Percentiles rank a stretch among this genome's conserved stretches.
These are phyloP conservation scores for Lepidothrix coronata DNA, from an alignment of 2,113 vertebrate genomes.

Conservation along the genomic window DNA sequence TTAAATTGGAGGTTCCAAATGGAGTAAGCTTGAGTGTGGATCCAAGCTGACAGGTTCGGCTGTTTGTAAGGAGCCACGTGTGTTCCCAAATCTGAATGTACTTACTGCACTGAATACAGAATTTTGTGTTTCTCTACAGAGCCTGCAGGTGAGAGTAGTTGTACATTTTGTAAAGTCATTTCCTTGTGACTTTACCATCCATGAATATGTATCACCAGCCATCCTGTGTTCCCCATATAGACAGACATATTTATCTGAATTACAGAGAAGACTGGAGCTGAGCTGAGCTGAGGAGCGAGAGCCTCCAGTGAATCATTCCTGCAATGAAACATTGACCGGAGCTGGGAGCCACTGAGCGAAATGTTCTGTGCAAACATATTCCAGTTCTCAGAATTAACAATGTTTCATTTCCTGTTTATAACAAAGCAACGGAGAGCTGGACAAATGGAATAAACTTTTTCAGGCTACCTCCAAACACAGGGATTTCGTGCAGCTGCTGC, in stretches of 20 bases:
- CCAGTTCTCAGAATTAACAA: constrained; percentile 20
- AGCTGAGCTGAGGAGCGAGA: background rate
- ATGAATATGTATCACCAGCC: background rate
- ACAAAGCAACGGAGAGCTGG: background rate
- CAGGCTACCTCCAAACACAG: background rate
- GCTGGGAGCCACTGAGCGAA: constrained; percentile 25
- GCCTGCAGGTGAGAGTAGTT: background rate
- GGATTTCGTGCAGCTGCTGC: background rate
- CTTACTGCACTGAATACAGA: background rate
- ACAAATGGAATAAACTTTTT: constrained; percentile 15
- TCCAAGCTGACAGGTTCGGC: background rate
- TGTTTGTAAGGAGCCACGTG: background rate
- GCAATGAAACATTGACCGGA: background rate
- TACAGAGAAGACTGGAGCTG: constrained; percentile 16
- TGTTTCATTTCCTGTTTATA: constrained; percentile 40
- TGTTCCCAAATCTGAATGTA: background rate
- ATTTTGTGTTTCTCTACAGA: background rate
- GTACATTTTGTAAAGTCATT: background rate
- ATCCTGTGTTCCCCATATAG: background rate
- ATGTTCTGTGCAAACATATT: constrained; percentile 27
- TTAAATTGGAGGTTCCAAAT: background rate
- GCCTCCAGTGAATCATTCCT: constrained; percentile 45
- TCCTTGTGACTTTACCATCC: background rate
- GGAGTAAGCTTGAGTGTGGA: background rate
- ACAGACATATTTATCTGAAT: constrained; percentile 23